These are phyloP conservation scores for Hormiphora californensis DNA, from an alignment of 37 sponge, comb jelly and placozoan genomes.

Conservation along the genomic window DNA sequence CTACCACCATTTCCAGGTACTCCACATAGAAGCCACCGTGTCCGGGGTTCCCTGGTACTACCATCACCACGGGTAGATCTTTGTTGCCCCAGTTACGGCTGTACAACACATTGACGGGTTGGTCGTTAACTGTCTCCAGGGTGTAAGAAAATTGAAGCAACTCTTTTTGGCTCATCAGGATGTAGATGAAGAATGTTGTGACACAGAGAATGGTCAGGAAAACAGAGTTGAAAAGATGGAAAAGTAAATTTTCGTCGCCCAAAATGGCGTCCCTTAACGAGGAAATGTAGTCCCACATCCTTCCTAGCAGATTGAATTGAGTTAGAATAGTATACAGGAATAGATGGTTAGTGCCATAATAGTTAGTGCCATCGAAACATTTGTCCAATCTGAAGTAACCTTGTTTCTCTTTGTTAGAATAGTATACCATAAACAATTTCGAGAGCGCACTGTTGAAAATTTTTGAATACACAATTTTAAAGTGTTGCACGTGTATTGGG, in stretches of 20 bases:
- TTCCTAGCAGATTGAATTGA: no score
- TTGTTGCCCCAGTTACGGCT: constrained; percentile 6
- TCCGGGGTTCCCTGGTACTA: constrained; percentile 42
- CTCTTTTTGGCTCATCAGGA: neutral
- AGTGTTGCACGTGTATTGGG: no score
- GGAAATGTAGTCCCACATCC: no score
- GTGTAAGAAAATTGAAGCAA: neutral
- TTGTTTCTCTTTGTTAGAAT: no score
- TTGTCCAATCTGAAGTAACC: no score
- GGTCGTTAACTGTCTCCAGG: neutral
- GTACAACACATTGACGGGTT: constrained; percentile 21
- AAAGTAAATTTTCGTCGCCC: neutral
- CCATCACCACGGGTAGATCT: neutral
- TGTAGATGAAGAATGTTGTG: neutral
- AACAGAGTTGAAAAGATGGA: neutral
- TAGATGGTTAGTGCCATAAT: no score
- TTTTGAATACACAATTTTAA: no score
- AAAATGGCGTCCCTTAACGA: no score
- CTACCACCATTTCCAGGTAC: neutral
- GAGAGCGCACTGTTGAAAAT: no score
- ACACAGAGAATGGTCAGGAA: neutral
- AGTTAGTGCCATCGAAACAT: no score
- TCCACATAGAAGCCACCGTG: constrained; percentile 21
- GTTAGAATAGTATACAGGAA: no score
- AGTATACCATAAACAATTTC: no score